phyloP scores from a whole-genome alignment of 2,797 vertebrate species.

The Pogonophryne albipinna region DNA sequence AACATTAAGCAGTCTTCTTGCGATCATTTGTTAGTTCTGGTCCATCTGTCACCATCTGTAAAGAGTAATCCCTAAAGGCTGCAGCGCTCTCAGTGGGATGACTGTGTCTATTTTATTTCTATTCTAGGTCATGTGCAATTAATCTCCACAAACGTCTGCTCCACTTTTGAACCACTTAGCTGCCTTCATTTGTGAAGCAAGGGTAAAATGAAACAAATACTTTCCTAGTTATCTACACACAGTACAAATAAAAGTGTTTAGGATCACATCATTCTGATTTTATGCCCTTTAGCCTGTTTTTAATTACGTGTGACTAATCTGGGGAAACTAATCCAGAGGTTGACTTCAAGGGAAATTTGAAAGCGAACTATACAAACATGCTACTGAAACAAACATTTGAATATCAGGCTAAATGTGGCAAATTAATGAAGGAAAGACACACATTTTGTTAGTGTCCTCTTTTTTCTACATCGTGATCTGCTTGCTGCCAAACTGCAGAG shows the following conservation, averaged over 20 bases:
- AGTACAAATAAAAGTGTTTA: slow-evolving; percentile 25
- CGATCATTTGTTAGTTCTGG: slow-evolving; percentile 22
- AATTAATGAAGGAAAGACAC: slow-evolving; percentile 21
- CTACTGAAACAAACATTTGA: slow-evolving; percentile 38
- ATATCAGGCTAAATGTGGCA: slow-evolving; percentile 74
- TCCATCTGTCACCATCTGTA: slow-evolving; percentile 53
- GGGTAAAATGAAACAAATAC: slow-evolving; percentile 16
- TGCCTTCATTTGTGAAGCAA: slow-evolving; percentile 40
- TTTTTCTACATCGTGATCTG: slow-evolving; percentile 16
- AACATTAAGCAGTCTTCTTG: slow-evolving; percentile 29
- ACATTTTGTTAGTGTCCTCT: slow-evolving; percentile 13
- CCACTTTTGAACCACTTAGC: slow-evolving; percentile 40
- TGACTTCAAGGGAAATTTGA: slow-evolving; percentile 33
- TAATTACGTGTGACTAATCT: slow-evolving; percentile 53
- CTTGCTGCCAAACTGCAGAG: slow-evolving; percentile 9
- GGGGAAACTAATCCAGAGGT: slow-evolving; percentile 43
- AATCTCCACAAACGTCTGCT: slow-evolving; percentile 51
- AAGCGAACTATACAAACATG: background rate
- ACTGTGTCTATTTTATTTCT: slow-evolving; percentile 59
- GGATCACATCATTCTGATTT: slow-evolving; percentile 30
- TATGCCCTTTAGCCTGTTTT: slow-evolving; percentile 30
- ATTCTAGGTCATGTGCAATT: slow-evolving; percentile 66
- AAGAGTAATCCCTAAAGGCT: slow-evolving; percentile 55
- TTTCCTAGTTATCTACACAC: background rate
- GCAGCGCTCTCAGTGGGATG: slow-evolving; percentile 39